A percentile compares a stretch with the other conserved stretches of the same genome.
These are phyloP conservation scores for Conus betulinus DNA, from an alignment of 1,140 invertebrate species.

Conservation along the genomic window DNA sequence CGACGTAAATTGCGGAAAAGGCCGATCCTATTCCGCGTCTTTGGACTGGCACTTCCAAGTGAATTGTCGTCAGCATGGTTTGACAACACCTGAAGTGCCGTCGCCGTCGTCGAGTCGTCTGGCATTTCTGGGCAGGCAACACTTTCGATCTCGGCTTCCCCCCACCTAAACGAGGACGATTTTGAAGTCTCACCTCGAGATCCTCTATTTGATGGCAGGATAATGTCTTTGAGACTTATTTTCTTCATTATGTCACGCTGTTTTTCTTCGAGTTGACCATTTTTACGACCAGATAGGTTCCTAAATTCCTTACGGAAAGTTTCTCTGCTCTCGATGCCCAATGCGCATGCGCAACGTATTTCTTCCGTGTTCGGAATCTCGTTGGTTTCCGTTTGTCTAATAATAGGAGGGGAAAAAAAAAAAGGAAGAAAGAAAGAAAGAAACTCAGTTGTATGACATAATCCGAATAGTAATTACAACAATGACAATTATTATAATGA, in stretches of 20 bases:
- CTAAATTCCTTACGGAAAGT: constrained; percentile 34
- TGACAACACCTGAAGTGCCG: constrained; percentile 42
- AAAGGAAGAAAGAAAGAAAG: background rate
- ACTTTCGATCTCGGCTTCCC: constrained; percentile 27
- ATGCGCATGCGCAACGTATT: constrained; percentile 36
- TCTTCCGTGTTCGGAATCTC: constrained; percentile 42
- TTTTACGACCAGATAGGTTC: constrained; percentile 1
- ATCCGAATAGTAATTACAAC: background rate
- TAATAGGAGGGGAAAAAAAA: background rate
- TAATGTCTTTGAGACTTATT: constrained; percentile 60
- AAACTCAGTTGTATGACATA: background rate
- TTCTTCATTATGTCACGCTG: constrained; percentile 62
- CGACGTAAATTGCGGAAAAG: constrained; percentile 63
- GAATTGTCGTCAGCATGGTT: constrained; percentile 47
- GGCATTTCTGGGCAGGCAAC: constrained; percentile 32
- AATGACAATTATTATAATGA: no score
- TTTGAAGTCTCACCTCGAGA: constrained; percentile 46
- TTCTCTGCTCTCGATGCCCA: constrained; percentile 16
- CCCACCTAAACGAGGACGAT: constrained; percentile 22
- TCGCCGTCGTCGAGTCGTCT: constrained; percentile 46
- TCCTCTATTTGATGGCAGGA: constrained; percentile 51
- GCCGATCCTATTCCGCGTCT: constrained; percentile 66
- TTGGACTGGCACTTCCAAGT: constrained; percentile 45
- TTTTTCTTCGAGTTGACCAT: constrained; percentile 4
- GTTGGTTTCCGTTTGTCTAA: constrained; percentile 21